A percentile compares a stretch with the other conserved stretches of the same genome.
These are phyloP conservation scores for Phylloscopus collybita DNA, from an alignment of 2,797 vertebrate species.

Conservation along the genomic window DNA sequence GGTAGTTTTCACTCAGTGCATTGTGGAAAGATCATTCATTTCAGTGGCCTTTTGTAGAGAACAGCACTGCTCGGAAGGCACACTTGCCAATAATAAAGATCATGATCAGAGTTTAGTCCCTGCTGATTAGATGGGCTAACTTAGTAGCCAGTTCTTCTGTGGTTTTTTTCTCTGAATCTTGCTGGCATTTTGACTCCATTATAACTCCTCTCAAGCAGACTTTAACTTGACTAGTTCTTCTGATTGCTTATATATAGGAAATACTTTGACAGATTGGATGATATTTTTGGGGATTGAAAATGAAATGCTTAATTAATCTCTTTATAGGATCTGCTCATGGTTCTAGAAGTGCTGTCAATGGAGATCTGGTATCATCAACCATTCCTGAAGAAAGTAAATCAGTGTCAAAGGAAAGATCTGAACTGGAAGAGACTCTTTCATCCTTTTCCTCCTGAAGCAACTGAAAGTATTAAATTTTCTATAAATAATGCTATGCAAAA, in stretches of 20 bases:
- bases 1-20: background rate
- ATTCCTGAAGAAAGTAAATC: slow-evolving; percentile 86
- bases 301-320: slow-evolving; percentile 39
- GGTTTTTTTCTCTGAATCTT: background rate
- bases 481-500: slow-evolving; percentile 85
- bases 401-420: slow-evolving; percentile 78
- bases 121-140: background rate
- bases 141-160: background rate
- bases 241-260: background rate
- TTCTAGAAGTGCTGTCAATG: slow-evolving; percentile 82
- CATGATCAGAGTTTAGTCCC: background rate
- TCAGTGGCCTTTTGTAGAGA: background rate
- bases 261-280: background rate
- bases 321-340: slow-evolving; percentile 79
- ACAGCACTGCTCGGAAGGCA: background rate
- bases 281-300: background rate
- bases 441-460: slow-evolving; percentile 85
- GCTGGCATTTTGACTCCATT: background rate
- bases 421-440: slow-evolving; percentile 80
- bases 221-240: background rate
- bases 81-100: background rate
- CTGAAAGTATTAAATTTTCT: slow-evolving; percentile 70
- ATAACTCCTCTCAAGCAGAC: background rate
- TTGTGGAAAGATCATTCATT: background rate
- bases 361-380: slow-evolving; percentile 81